phyloP scores from a whole-genome alignment of 2,113 vertebrate genomes.

The Gobio gobio region DNA sequence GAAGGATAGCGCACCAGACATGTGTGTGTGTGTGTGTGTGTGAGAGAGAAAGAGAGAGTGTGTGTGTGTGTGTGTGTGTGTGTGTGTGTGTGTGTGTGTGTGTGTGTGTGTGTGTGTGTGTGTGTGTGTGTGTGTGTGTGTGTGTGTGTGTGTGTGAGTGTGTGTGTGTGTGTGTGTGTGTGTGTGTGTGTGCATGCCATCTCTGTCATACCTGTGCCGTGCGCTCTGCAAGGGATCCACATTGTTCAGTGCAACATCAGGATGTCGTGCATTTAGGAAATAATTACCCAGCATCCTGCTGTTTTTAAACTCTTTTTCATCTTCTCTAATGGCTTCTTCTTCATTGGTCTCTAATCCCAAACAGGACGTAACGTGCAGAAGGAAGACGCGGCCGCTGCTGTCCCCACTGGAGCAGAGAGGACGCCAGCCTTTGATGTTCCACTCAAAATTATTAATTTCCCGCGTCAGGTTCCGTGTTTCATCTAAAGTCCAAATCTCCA shows the following conservation, averaged over 20 bases:
- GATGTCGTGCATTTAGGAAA: constrained; percentile 80
- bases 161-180: too few species aligned
- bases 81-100: too few species aligned
- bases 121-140: too few species aligned
- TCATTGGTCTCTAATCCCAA: constrained; percentile 82
- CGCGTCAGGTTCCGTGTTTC: constrained; percentile 62
- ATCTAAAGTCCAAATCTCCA: constrained; percentile 67
- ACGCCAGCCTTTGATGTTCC: constrained; percentile 83
- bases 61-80: too few species aligned
- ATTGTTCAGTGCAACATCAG: constrained; percentile 78
- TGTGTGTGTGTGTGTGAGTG: too few species aligned
- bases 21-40: too few species aligned
- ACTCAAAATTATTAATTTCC: constrained; percentile 66
- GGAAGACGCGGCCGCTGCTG: constrained; percentile 93
- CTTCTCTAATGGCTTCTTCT: constrained; percentile 84
- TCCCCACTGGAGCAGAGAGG: constrained; percentile 94
- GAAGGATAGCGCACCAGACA: too few species aligned
- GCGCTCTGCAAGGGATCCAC: constrained; percentile 68
- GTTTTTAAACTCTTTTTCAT: constrained; percentile 82
- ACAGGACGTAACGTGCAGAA: constrained; percentile 97
- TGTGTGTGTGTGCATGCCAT: constrained; percentile 56
- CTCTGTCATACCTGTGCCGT: constrained; percentile 70
- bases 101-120: too few species aligned
- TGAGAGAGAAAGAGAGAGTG: neutral
- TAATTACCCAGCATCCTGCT: constrained; percentile 84